A percentile compares a stretch with the other conserved stretches of the same genome.
Evolutionary conservation across 2,797 vertebrate genomes (phyloP).

Genomic region (Tenualosa thibaudeaui): DNA sequence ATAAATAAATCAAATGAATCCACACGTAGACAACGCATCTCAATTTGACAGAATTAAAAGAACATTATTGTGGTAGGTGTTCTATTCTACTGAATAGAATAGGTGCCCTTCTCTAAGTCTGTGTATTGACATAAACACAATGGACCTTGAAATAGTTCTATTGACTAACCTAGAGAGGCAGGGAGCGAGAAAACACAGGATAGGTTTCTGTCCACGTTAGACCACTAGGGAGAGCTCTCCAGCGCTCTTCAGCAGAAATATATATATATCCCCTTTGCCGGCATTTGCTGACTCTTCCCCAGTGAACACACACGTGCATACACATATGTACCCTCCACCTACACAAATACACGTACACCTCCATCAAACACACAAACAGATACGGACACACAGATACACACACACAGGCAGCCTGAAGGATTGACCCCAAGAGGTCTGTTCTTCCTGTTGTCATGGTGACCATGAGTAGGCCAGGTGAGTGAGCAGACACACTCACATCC

Average conservation of each 20-base stretch:
- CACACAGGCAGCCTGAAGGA: background rate
- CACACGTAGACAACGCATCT: background rate
- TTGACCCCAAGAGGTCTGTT: background rate
- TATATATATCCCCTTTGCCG: background rate
- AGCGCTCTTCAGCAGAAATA: background rate
- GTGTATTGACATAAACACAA: slow-evolving; percentile 1
- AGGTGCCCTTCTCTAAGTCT: background rate
- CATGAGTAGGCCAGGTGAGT: background rate
- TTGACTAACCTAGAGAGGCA: background rate
- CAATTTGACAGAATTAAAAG: background rate
- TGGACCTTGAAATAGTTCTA: slow-evolving; percentile 18
- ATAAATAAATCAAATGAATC: background rate
- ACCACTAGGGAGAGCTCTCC: slow-evolving; percentile 44
- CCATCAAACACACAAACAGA: background rate
- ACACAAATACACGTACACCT: too few species aligned
- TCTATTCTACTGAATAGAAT: background rate
- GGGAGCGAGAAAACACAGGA: background rate
- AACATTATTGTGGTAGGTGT: background rate
- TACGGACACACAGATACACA: background rate
- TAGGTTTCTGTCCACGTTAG: slow-evolving; percentile 13
- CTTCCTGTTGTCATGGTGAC: slow-evolving; percentile 13
- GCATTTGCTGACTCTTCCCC: background rate
- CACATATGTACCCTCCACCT: background rate
- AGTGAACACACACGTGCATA: background rate
- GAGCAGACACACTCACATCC: slow-evolving; percentile 6